phyloP scores from a whole-genome alignment of 35 echinoderm and acorn worm genomes.

The Lytechinus variegatus region DNA sequence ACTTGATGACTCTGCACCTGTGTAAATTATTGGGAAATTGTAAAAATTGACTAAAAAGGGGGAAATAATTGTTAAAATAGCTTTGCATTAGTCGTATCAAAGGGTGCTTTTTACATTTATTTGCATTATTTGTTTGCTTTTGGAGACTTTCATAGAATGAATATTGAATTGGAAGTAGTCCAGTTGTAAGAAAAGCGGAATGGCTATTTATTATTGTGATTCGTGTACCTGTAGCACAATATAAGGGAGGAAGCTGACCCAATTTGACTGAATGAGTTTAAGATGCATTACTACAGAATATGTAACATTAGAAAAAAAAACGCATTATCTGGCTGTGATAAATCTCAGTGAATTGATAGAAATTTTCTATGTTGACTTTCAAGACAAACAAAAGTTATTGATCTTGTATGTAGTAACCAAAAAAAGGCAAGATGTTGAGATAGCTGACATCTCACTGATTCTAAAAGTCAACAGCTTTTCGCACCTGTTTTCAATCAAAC shows the following conservation, averaged over 20 bases:
- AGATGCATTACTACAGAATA: not conserved
- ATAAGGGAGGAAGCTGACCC: not conserved
- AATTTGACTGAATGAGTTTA: not conserved
- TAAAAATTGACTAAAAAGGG: not conserved
- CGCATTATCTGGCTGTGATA: not conserved
- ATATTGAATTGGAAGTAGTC: not conserved
- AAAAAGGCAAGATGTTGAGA: not conserved
- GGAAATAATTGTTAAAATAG: not conserved
- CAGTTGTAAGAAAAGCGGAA: not conserved
- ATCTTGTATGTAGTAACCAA: not conserved
- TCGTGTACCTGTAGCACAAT: not conserved
- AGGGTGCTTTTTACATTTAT: not conserved
- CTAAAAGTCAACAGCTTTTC: not conserved
- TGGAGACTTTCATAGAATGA: not conserved
- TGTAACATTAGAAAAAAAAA: not conserved
- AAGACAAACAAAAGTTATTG: not conserved
- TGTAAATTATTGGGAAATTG: slow-evolving; percentile 28
- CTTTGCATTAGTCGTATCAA: not conserved
- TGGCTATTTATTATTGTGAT: not conserved
- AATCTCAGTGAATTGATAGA: not conserved
- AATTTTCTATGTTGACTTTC: not conserved
- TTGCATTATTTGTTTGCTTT: not conserved
- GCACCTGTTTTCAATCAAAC: not conserved
- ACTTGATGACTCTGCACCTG: not conserved
- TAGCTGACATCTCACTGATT: not conserved